These are phyloP conservation scores for Pontoporia blainvillei DNA, from an alignment of 2,113 vertebrate species.

Conservation along the genomic window DNA sequence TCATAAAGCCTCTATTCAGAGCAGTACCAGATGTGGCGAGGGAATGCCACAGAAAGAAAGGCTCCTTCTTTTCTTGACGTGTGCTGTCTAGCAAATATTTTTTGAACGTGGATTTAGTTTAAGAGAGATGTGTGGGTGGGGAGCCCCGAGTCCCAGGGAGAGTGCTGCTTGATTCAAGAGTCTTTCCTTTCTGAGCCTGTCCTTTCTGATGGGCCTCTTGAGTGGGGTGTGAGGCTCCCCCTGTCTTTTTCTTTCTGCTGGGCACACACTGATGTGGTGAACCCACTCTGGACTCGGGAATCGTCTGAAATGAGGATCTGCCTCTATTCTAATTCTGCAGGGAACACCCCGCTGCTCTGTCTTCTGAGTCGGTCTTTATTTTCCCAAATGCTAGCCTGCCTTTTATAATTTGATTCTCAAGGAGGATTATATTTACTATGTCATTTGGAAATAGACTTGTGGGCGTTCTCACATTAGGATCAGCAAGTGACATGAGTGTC, in stretches of 20 bases:
- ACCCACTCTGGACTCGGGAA: not conserved
- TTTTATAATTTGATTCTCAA: slow-evolving; percentile 1
- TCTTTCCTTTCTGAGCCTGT: not conserved
- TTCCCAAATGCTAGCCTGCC: not conserved
- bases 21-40: not conserved
- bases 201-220: not conserved
- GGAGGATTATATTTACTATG: not conserved
- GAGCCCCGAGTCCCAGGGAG: not conserved
- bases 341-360: not conserved
- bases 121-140: not conserved
- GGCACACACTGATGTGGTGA: not conserved
- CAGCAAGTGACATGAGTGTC: rapidly evolving
- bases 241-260: not conserved
- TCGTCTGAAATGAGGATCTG: not conserved
- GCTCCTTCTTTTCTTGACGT: slow-evolving; percentile 58
- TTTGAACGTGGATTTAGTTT: slow-evolving; percentile 15
- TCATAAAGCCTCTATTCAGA: slow-evolving; percentile 79
- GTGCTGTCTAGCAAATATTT: slow-evolving; percentile 55
- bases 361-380: not conserved
- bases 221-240: not conserved
- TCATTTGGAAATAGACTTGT: not conserved
- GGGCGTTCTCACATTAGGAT: not conserved
- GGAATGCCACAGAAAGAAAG: slow-evolving; percentile 42
- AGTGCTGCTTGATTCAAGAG: not conserved
- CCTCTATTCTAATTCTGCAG: not conserved